These are phyloP conservation scores for Nemopilema nomurai DNA, from an alignment of 30 jellyfish, hydroid and myxozoan species.

Conservation along the genomic window DNA sequence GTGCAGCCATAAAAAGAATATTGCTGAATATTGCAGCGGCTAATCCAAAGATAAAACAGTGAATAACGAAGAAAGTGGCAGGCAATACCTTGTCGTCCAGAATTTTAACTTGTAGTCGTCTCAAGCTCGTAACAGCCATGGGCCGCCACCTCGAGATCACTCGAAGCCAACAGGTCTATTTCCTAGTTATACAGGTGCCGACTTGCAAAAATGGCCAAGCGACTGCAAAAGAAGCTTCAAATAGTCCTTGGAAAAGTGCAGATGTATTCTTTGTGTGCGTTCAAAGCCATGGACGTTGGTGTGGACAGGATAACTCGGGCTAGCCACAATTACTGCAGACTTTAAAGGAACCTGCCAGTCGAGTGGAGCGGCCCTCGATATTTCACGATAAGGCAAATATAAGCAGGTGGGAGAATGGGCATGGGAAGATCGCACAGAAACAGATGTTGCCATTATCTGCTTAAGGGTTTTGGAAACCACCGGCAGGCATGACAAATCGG, in stretches of 20 bases:
- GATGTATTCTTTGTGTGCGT: background rate
- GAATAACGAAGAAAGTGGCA: background rate
- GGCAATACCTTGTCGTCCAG: background rate
- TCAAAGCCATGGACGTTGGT: background rate
- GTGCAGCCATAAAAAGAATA: too few species aligned
- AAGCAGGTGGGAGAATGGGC: conserved; percentile 43
- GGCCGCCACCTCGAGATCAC: background rate
- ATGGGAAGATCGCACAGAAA: conserved; percentile 12
- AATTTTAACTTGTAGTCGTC: background rate
- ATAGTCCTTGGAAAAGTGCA: background rate
- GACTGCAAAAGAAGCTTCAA: background rate
- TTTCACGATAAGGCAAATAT: conserved; percentile 36
- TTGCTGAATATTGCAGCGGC: too few species aligned
- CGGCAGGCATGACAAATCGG: background rate
- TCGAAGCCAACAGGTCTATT: background rate
- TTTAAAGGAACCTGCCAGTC: conserved; percentile 8
- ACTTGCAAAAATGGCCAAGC: background rate
- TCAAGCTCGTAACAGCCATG: background rate
- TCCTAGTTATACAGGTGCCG: background rate
- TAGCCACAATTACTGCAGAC: background rate
- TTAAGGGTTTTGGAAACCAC: conserved; percentile 5
- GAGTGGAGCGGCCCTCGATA: conserved; percentile 9
- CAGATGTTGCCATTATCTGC: conserved; percentile 30
- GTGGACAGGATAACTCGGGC: background rate
- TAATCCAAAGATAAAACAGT: too few species aligned